Conservation (phyloP, 2,888 invertebrate genomes). For the Ypsolopha scabrella region DNA sequence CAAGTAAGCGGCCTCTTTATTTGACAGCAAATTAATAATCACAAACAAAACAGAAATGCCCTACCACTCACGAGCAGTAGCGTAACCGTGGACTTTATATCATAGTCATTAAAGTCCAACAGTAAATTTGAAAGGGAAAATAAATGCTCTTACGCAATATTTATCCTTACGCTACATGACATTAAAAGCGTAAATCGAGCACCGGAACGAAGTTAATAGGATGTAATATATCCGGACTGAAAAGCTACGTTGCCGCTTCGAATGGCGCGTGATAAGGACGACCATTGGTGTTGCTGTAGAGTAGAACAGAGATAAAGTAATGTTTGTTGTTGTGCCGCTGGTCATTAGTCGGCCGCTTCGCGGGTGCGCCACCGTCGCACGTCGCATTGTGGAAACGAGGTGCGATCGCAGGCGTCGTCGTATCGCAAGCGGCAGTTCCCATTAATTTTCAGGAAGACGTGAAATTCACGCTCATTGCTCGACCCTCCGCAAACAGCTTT, state of each 20-base stretch:
- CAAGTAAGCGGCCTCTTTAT: conserved; percentile 69
- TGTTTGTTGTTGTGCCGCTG: conserved; percentile 44
- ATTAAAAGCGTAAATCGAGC: conserved; percentile 64
- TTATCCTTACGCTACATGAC: conserved; percentile 55
- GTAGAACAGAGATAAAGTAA: conserved; percentile 38
- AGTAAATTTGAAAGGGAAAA: conserved; percentile 38
- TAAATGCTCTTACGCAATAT: conserved; percentile 51
- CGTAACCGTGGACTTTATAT: conserved; percentile 52
- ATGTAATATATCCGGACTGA: conserved; percentile 67
- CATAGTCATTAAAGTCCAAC: conserved; percentile 44
- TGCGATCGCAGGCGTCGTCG: conserved; percentile 45
- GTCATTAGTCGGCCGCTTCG: conserved; percentile 49
- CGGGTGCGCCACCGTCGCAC: conserved; percentile 43
- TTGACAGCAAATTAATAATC: conserved; percentile 71
- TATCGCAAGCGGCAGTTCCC: conserved; percentile 48
- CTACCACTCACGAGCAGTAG: conserved; percentile 36
- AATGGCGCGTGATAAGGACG: conserved; percentile 47
- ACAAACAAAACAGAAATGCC: conserved; percentile 46
- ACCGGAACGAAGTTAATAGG: conserved; percentile 63
- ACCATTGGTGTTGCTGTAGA: conserved; percentile 13
- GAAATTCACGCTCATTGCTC: conserved; percentile 48
- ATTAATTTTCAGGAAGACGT: conserved; percentile 66
- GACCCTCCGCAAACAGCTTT: conserved; percentile 47
- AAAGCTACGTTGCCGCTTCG: conserved; percentile 61
- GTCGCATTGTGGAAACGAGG: conserved; percentile 32